A percentile compares a stretch with the other conserved stretches of the same genome.
phyloP scores from a whole-genome alignment of 37 sponge, comb jelly and placozoan genomes.

The Diacarnus erythraeanus region DNA sequence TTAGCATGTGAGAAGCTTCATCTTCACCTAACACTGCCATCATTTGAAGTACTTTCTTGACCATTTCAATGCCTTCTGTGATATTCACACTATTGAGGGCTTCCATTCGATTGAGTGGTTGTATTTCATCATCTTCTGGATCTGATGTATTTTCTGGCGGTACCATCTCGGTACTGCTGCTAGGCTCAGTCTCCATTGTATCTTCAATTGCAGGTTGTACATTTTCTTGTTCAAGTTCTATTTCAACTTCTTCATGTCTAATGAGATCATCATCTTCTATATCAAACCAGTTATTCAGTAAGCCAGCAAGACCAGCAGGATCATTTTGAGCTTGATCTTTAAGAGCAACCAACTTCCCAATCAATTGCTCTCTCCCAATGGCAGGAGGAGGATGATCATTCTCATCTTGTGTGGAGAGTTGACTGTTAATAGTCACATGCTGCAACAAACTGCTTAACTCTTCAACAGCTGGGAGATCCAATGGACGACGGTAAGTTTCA shows the following conservation, averaged over 20 bases:
- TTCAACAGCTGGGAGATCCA: constrained; percentile 1
- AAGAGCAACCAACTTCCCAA: neutral
- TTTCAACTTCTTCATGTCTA: constrained; percentile 1
- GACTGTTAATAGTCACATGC: neutral
- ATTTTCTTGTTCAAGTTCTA: neutral
- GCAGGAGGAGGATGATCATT: neutral
- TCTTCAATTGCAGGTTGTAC: constrained; percentile 10
- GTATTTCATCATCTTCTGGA: neutral
- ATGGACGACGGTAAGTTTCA: constrained; percentile 1
- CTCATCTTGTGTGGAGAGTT: neutral
- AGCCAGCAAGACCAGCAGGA: neutral
- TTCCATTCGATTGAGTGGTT: neutral
- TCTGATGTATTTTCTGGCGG: neutral
- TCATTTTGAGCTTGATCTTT: neutral
- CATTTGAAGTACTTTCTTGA: too few relatives aligned
- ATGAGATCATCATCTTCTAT: neutral
- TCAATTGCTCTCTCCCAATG: neutral
- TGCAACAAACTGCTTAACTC: constrained; percentile 1
- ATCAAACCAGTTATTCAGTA: neutral
- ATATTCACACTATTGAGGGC: too few relatives aligned
- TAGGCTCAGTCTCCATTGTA: neutral
- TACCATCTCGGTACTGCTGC: neutral
- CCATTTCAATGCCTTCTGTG: too few relatives aligned
- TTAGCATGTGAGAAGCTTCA: too few relatives aligned
- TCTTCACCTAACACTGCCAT: too few relatives aligned